Evolutionary conservation across 2,888 invertebrate species (phyloP), one percentile per base, ranked within the genome.

Genomic region (Tubiluchus corallicola): DNA sequence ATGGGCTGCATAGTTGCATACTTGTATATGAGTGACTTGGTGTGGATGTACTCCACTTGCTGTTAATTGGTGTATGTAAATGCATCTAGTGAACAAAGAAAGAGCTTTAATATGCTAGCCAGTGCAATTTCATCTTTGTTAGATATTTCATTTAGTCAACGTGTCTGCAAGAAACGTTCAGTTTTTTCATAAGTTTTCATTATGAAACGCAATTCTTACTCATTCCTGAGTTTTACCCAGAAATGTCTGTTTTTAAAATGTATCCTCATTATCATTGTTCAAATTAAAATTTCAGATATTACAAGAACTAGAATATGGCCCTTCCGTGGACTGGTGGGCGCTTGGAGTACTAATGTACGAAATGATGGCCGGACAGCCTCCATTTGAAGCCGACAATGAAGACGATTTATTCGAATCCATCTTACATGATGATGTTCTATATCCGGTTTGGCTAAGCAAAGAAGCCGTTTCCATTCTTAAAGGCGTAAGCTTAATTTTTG

Each of bases 321-420:
- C 69, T 4, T 69, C 69, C 17, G 72, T 72, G 13, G 72, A 72
- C 55, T 72, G 72, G 71, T 96, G 94, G 94, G 94, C 94, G 49
- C 72, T 96, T 52, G 96, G 94, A 43, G 94, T 96, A 47, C 74
- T 94, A 40, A 83, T 94, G 83, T 96, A 96, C 68, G 94, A 96
- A 74, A 96, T 96, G 94, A 82, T 94, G 84, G 94, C 92, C 1
- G 94, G 96, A 0, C 96, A 98, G 67, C 96, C 96, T 47, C 96
- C 96, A 13, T 98, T 98, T 68, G 96, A 98, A 71, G 96, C 96
- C 3, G 96, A 98, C 69, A 96, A 96, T 69, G 98, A 98, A 68
- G 96, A 98, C 66, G 96, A 98, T 66, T 73, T 98, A 49, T 98
- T 98, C 69, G 94, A 98, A 69, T 85, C 88, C 52, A 98, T 98